A percentile compares a stretch with the other conserved stretches of the same genome.
These are phyloP conservation scores for Streptopelia turtur DNA, from an alignment of 2,797 vertebrate genomes.

Conservation along the genomic window DNA sequence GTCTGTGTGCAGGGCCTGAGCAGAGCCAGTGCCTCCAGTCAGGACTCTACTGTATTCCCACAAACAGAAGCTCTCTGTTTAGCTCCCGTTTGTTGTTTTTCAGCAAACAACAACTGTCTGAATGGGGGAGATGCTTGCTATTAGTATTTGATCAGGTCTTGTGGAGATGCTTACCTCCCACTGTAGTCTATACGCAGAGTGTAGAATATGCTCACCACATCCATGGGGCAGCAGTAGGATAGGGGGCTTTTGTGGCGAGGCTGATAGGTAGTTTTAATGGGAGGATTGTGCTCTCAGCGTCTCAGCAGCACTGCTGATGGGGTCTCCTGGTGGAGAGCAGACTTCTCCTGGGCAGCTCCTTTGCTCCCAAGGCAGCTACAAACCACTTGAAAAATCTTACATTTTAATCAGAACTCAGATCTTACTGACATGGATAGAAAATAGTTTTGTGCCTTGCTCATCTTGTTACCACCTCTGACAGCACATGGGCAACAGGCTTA, in stretches of 20 bases:
- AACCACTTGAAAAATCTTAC: not conserved
- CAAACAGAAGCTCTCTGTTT: not conserved
- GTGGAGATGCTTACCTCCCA: not conserved
- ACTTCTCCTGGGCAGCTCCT: not conserved
- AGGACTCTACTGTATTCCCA: not conserved
- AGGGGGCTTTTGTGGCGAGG: not conserved
- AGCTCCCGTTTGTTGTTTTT: not conserved
- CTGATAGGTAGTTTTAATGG: not conserved
- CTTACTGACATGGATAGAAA: not conserved
- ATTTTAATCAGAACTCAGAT: not conserved
- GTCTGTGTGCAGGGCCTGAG: not conserved
- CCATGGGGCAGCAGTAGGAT: not conserved
- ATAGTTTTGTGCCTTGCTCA: not conserved
- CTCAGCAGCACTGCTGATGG: not conserved
- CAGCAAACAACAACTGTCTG: fast-evolving
- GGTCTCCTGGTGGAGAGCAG: not conserved
- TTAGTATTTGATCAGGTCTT: not conserved
- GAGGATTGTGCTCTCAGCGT: not conserved
- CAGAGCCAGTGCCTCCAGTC: not conserved
- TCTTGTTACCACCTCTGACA: not conserved
- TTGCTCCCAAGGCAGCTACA: not conserved
- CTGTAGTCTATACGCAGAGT: not conserved
- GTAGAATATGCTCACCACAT: not conserved
- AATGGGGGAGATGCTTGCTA: not conserved
- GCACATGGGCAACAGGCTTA: not conserved